Percentiles rank a stretch among this genome's conserved stretches.
phyloP scores from a whole-genome alignment of 2,888 invertebrate genomes.

The Pyrrhosoma nymphula region DNA sequence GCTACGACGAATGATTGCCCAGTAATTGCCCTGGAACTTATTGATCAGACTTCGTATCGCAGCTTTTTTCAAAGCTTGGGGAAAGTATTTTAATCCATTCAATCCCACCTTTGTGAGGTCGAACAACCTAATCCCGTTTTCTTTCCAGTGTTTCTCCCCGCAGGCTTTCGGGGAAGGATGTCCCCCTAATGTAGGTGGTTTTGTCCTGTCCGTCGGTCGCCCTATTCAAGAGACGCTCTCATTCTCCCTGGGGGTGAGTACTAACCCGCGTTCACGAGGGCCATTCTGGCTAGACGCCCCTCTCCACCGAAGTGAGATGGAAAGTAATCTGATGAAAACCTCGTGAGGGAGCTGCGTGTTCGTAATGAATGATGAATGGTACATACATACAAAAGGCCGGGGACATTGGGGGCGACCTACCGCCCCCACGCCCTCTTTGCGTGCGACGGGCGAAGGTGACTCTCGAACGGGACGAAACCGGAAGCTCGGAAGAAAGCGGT shows the following conservation, averaged over 20 bases:
- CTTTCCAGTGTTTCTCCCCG: neutral
- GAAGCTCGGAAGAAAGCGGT: conserved; percentile 31
- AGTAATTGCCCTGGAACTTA: too few species aligned
- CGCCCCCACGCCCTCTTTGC: neutral
- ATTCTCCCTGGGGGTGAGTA: neutral
- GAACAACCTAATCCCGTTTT: neutral
- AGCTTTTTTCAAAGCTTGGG: too few species aligned
- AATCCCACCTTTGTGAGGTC: too few species aligned
- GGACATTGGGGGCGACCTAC: neutral
- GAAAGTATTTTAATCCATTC: too few species aligned
- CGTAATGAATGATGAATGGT: conserved; percentile 6
- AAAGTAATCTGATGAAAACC: neutral
- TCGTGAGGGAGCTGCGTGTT: neutral
- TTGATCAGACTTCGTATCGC: too few species aligned
- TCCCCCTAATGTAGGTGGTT: neutral
- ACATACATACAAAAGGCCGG: neutral
- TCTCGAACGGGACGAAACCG: neutral
- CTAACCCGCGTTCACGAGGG: neutral
- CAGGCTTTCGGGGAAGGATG: neutral
- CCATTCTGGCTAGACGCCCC: neutral
- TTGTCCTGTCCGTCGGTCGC: neutral
- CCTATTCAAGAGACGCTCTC: neutral
- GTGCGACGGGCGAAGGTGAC: neutral
- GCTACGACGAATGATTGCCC: too few species aligned
- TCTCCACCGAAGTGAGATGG: neutral